Evolutionary conservation across 2,113 vertebrate species (phyloP), one percentile per base, ranked within the genome.

Genomic region (Fulmarus glacialis): DNA sequence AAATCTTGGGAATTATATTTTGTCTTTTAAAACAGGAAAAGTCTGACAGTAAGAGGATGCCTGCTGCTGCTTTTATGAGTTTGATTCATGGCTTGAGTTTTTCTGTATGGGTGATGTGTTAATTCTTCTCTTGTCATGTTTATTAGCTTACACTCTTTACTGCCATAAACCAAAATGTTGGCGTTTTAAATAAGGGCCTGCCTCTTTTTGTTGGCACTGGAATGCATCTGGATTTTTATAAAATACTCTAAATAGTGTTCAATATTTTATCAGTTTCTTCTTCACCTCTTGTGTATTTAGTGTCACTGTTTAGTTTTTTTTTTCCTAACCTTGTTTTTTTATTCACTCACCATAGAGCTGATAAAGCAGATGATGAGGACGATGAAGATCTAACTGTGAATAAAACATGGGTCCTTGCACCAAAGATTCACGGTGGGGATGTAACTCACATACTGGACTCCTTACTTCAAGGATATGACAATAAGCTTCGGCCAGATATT

Each of bases 341-440:
- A 70, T 93, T 93, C 26, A 70, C 29, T 48, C 20, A 50, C 97
- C 11, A 80, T 85, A 99, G 98, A 48, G 98, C 98, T 87, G 99
- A 99, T 96, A 99, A 99, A 98, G 95, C 98, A 93, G 99, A 99
- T 48, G 99, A 99, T 52, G 99, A 99, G 78, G 99, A 99, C 42
- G 99, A 99, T 94, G 99, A 99, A 85, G 99, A 99, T 72, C 98
- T 99, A 80, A 99, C 97, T 5, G 98, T 99, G 89, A 99, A 99
- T 95, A 99, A 99, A 98, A 99, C 99, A 20, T 99, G 99, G 99
- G 99, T 99, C 81, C 98, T 99, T 91, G 99, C 99, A 68, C 99
- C 99, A 43, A 99, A 99, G 98, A 99, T 99, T 96, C 99, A 99
- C 34, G 99, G 99, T 97, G 99, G 99, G 50, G 99, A 99, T 82